Evolutionary conservation across 2,888 invertebrate genomes (phyloP).

Genomic region (Anthoptus insignis): DNA sequence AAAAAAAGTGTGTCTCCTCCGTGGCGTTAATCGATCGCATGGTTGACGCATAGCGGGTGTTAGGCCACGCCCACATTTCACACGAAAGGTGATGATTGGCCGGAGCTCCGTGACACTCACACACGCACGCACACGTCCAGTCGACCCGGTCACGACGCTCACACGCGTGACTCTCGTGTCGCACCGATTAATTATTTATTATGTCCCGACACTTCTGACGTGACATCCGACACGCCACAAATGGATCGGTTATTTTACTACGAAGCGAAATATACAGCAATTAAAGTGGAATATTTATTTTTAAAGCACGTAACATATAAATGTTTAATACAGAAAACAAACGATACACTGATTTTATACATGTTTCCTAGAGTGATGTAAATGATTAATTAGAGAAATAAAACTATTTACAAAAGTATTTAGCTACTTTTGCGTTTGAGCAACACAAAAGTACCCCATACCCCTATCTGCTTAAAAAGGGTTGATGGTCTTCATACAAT

Average conservation of each 20-base stretch:
- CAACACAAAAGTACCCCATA: too few relatives aligned
- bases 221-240: constrained; percentile 25
- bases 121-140: constrained; percentile 34
- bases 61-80: constrained; percentile 80
- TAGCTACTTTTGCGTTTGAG: too few relatives aligned
- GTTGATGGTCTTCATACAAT: too few relatives aligned
- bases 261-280: constrained; percentile 36
- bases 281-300: constrained; percentile 3
- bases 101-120: constrained; percentile 56
- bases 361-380: too few relatives aligned
- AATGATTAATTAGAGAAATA: too few relatives aligned
- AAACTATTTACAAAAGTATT: too few relatives aligned
- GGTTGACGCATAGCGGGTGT: constrained; percentile 66
- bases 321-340: too few relatives aligned
- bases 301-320: background rate
- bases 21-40: constrained; percentile 61
- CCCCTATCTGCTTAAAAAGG: too few relatives aligned
- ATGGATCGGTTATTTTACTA: constrained; percentile 30
- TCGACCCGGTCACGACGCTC: constrained; percentile 16
- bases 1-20: constrained; percentile 47
- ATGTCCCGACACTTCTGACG: constrained; percentile 28
- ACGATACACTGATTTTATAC: too few relatives aligned
- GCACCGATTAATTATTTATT: constrained; percentile 37
- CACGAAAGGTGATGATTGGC: constrained; percentile 84
- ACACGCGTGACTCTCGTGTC: constrained; percentile 17